These are phyloP conservation scores for Gorsachius magnificus DNA, from an alignment of 2,797 vertebrate species.

Conservation along the genomic window DNA sequence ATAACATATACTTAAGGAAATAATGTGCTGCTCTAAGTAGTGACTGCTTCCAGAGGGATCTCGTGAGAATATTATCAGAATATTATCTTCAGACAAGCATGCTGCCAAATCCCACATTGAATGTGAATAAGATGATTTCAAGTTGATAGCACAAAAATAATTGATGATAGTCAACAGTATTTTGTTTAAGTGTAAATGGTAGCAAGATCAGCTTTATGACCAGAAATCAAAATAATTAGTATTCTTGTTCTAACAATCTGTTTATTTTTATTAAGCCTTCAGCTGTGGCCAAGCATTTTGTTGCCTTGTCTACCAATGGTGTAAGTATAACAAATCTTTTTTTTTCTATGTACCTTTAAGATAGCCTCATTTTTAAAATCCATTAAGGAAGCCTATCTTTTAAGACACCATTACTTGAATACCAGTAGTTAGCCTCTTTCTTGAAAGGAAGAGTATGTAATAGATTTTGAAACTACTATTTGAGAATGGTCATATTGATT, in stretches of 20 bases:
- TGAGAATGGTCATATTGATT: not conserved
- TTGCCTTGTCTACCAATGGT: conserved; percentile 93
- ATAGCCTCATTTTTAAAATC: not conserved
- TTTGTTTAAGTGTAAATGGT: not conserved
- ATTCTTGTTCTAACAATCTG: not conserved
- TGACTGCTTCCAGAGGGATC: not conserved
- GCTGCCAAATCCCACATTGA: not conserved
- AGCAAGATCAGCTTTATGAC: not conserved
- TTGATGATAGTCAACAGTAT: not conserved
- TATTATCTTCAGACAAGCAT: not conserved
- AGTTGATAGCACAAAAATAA: not conserved
- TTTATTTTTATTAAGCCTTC: conserved; percentile 68
- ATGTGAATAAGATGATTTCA: not conserved
- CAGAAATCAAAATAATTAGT: not conserved
- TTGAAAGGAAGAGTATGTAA: not conserved
- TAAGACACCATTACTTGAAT: not conserved
- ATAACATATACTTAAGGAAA: not conserved
- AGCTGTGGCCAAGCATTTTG: conserved; percentile 94
- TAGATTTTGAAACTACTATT: not conserved
- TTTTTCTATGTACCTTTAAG: not conserved
- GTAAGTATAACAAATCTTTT: conserved; percentile 77
- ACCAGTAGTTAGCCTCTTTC: not conserved
- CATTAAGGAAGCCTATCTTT: not conserved
- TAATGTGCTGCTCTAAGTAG: not conserved
- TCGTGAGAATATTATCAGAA: not conserved